phyloP scores from a whole-genome alignment of 2,113 vertebrate species.

The Picathartes gymnocephalus region DNA sequence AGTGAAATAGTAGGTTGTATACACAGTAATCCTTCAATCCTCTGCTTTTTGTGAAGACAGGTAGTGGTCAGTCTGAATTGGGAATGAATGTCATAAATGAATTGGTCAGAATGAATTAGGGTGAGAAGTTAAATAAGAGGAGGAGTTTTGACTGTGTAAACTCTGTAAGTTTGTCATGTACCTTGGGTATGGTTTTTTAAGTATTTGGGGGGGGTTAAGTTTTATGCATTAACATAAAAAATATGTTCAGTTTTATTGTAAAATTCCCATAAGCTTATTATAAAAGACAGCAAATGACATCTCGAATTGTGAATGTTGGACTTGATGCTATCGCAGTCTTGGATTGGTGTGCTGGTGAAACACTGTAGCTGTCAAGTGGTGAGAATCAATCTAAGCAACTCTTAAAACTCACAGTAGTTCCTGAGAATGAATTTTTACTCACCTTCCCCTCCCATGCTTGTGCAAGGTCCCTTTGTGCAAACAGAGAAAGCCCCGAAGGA shows the following conservation, averaged over 20 bases:
- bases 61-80: background rate
- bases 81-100: background rate
- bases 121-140: background rate
- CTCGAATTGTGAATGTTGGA: background rate
- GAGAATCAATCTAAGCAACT: background rate
- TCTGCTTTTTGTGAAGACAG: background rate
- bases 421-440: background rate
- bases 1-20: background rate
- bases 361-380: background rate
- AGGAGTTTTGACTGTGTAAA: background rate
- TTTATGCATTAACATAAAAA: background rate
- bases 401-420: background rate
- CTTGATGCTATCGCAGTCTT: background rate
- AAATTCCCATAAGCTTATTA: background rate
- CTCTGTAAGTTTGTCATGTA: background rate
- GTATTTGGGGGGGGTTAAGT: too few species aligned
- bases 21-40: background rate
- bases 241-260: background rate
- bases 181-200: background rate
- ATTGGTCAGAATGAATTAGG: background rate
- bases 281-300: background rate
- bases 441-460: background rate
- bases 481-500: background rate
- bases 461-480: background rate
- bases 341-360: background rate